phyloP scores from a whole-genome alignment of 2,113 vertebrate genomes.

The Strigops habroptila region DNA sequence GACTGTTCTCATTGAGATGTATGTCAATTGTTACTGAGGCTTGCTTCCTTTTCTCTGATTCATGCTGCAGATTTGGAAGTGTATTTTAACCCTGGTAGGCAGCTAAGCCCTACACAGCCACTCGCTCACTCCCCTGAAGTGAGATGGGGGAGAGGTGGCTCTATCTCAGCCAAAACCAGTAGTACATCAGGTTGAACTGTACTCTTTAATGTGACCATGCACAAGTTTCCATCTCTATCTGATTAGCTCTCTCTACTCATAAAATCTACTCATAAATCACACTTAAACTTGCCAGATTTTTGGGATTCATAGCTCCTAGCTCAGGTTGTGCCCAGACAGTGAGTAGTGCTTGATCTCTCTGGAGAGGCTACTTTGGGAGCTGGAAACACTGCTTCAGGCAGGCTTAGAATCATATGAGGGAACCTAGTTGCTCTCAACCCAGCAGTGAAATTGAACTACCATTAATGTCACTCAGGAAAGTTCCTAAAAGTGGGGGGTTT shows the following conservation, averaged over 20 bases:
- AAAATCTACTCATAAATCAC: not conserved
- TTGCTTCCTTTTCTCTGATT: not conserved
- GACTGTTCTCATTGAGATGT: not conserved
- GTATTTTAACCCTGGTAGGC: not conserved
- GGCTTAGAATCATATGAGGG: not conserved
- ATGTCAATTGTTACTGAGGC: not conserved
- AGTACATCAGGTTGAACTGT: not conserved
- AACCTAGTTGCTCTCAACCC: not conserved
- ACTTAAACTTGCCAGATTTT: not conserved
- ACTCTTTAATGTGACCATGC: not conserved
- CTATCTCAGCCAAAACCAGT: not conserved
- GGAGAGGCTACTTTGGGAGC: not conserved
- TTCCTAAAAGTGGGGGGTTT: not conserved
- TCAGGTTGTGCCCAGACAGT: not conserved
- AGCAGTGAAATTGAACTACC: not conserved
- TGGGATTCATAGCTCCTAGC: not conserved
- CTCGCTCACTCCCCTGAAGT: not conserved
- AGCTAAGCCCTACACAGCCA: accelerated
- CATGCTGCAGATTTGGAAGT: not conserved
- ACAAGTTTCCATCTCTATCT: not conserved
- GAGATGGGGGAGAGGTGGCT: not conserved
- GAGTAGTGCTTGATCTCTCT: not conserved
- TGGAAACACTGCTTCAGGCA: not conserved
- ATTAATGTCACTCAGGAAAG: not conserved
- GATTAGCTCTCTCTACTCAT: not conserved